Percentiles rank a stretch among this genome's conserved stretches.
Conservation (phyloP, 2,888 invertebrate genomes). For the Theretra japonica region DNA sequence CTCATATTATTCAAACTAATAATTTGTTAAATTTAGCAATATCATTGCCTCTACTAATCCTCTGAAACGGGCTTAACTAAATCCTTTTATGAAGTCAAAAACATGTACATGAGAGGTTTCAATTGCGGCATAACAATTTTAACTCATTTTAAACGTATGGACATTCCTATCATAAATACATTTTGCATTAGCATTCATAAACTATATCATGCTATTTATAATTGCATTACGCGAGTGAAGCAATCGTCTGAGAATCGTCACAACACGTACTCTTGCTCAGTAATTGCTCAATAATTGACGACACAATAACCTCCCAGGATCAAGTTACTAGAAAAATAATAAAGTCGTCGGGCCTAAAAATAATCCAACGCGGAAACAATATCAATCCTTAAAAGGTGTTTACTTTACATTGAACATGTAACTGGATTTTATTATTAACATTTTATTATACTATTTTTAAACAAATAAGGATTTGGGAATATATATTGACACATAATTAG, state of each 20-base stretch:
- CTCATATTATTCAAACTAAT: no score
- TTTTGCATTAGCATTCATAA: background rate
- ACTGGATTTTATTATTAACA: no score
- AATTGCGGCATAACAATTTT: background rate
- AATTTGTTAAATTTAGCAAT: no score
- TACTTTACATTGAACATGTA: no score
- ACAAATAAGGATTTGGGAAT: no score
- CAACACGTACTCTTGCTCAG: conserved; percentile 27
- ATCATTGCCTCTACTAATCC: no score
- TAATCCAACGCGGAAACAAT: background rate
- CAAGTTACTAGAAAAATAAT: background rate
- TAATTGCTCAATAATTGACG: conserved; percentile 34
- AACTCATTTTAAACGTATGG: background rate
- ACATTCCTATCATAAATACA: background rate
- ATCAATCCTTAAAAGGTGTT: no score
- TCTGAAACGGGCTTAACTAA: no score
- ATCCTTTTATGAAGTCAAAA: no score
- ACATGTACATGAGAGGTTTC: no score
- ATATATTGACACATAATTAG: no score
- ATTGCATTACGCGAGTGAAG: background rate
- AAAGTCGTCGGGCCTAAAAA: background rate
- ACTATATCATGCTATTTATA: background rate
- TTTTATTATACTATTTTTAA: no score
- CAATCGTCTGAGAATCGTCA: background rate
- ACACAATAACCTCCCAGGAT: background rate